A percentile compares a stretch with the other conserved stretches of the same genome.
These are phyloP conservation scores for Papilio protenor DNA, from an alignment of 2,888 invertebrate species.

Conservation along the genomic window DNA sequence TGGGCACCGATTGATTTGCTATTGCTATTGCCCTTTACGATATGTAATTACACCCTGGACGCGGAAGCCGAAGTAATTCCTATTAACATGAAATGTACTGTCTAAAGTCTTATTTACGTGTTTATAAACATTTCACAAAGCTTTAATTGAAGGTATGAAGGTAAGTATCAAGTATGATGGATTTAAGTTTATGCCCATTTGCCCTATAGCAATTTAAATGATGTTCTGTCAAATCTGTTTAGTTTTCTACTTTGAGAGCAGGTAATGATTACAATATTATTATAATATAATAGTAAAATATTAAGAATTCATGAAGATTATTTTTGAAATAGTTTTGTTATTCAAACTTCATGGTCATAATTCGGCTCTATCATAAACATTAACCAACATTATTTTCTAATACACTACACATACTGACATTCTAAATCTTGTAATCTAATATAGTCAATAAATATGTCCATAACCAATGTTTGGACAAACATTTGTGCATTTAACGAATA, in stretches of 20 bases:
- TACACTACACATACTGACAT: constrained; percentile 14
- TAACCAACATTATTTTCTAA: not conserved
- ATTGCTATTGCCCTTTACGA: constrained; percentile 27
- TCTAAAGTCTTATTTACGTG: constrained; percentile 6
- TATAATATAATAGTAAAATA: not conserved
- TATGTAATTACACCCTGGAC: constrained; percentile 24
- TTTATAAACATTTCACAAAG: not conserved
- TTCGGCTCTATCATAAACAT: not conserved
- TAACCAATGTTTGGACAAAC: constrained; percentile 30
- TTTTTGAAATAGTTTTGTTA: not conserved
- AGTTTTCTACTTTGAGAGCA: not conserved
- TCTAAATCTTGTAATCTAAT: not conserved
- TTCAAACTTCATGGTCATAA: not conserved
- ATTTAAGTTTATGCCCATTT: not conserved
- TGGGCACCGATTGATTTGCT: constrained; percentile 36
- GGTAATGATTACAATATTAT: not conserved
- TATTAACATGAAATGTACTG: constrained; percentile 20
- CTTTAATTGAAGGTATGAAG: not conserved
- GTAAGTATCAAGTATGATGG: not conserved
- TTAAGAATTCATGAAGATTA: not conserved
- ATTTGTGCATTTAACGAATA: constrained; percentile 45
- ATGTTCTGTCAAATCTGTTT: constrained; percentile 5
- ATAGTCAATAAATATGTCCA: constrained; percentile 44
- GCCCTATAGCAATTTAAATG: not conserved
- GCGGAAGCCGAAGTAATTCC: constrained; percentile 23